A percentile compares a stretch with the other conserved stretches of the same genome.
These are phyloP conservation scores for Peromyscus aztecus DNA, from an alignment of 2,797 vertebrate genomes.

Conservation along the genomic window DNA sequence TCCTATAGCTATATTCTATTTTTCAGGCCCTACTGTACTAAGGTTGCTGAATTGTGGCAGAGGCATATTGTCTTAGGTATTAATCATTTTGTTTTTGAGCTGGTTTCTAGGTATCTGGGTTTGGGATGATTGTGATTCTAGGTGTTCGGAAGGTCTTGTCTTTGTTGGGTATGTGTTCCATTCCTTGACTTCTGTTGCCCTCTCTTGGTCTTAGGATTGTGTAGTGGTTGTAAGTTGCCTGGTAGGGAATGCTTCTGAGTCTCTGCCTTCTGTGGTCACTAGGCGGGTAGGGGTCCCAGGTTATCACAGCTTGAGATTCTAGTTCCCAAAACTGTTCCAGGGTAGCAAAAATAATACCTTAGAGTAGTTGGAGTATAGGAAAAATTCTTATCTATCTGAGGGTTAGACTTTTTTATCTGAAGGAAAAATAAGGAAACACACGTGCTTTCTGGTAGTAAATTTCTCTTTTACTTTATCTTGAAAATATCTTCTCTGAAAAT, in stretches of 20 bases:
- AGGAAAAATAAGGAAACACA: no score
- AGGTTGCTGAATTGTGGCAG: not conserved
- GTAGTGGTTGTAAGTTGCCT: not conserved
- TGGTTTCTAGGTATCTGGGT: not conserved
- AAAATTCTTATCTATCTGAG: no score
- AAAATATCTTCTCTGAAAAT: no score
- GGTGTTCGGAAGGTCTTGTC: not conserved
- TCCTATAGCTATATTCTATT: not conserved
- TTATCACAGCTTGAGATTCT: no score
- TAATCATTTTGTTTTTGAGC: not conserved
- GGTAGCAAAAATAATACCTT: no score
- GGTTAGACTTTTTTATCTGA: no score
- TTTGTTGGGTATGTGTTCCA: not conserved
- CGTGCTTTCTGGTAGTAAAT: no score
- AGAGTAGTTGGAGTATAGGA: no score
- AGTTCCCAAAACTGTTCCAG: no score
- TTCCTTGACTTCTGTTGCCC: not conserved
- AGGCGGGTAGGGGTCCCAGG: no score
- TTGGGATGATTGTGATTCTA: not conserved
- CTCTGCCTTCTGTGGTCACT: no score
- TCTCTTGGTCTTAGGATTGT: not conserved
- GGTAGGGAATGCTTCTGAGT: not conserved
- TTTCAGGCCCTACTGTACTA: not conserved
- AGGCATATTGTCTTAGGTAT: not conserved
- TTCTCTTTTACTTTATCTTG: no score